Conservation (phyloP, 2,797 vertebrate genomes). For the Catamblyrhynchus diadema region DNA sequence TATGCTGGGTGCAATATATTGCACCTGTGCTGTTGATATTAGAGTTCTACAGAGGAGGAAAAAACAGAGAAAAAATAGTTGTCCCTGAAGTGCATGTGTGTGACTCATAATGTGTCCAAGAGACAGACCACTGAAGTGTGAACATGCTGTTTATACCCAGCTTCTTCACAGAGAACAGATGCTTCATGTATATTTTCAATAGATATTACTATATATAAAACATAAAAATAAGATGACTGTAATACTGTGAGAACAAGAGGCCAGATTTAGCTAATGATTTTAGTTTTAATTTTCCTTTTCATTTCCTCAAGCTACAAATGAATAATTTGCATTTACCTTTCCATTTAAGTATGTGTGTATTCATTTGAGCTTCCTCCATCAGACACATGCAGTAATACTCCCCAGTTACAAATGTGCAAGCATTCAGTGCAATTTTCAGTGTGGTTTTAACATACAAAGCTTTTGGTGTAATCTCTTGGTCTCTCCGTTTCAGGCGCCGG, state of each 20-base stretch:
- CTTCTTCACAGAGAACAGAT: neutral
- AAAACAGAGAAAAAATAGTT: neutral
- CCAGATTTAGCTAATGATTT: neutral
- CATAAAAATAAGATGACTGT: neutral
- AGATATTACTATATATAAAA: neutral
- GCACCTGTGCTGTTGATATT: neutral
- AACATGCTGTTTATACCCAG: neutral
- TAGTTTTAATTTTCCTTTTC: neutral
- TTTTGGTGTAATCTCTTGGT: neutral
- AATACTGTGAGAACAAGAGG: neutral
- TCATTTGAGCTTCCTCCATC: neutral
- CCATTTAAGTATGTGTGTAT: neutral
- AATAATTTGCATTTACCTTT: neutral
- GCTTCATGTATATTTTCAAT: neutral
- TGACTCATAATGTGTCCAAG: slow-evolving; percentile 20
- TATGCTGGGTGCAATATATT: neutral
- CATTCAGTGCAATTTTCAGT: neutral
- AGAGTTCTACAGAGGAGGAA: neutral
- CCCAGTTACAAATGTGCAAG: neutral
- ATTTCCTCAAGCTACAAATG: neutral
- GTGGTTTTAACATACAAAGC: neutral
- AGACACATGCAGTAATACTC: neutral
- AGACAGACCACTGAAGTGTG: neutral
- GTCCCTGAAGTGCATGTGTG: neutral
- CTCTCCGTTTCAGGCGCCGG: neutral